Base-by-base conservation (phyloP, 2,797 vertebrate genomes). In the Premnoplex brunnescens region DNA sequence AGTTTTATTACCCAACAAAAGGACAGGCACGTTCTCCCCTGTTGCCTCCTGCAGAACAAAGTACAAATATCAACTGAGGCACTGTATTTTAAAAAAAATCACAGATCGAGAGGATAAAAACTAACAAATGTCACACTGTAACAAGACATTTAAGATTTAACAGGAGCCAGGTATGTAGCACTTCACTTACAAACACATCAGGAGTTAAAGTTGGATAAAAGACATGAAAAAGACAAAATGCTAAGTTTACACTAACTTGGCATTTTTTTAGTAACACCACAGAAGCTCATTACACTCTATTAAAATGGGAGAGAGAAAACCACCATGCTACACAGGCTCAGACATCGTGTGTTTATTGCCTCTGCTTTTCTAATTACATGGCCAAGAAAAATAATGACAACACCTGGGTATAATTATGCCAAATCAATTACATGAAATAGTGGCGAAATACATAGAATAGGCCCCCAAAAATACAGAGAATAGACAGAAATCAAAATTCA, bases 1-100 rank as follows among this genome's bases (percentile, higher is more conserved):
- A 0, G 97, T 98, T 98, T 99, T 99, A 96, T 99, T 99, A 51
- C 98, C 99, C 93, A 99, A 48, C 77, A 99, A 97, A 97, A 99
- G 98, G 91, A 99, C 95, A 64, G 99, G 98, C 86, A 99, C 97
- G 26, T 97, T 98, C 52, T 98, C 98, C 32, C 98, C 99, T 6
- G 98, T 96, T 17, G 98, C 97, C 48, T 99, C 99, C 99, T 99
- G 94, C 59, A 73, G 49, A 96, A 93, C 19, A 95, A 87, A 91
- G 19, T 83, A 82, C 16, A 81, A 90, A 28, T 43, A 72, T 16
- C 58, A 84, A 1, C 24, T 26, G 27, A 84, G 37, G 43, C 19
- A n/a, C 0, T 59, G 22, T 32, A 83, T 76, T 64, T 44, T 37
- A 86, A 84, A 67, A 67, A 67, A 85, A 46, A 75, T 37, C 59